These are phyloP conservation scores for Aphis gossypii DNA, from an alignment of 1,140 invertebrate species.

Conservation along the genomic window DNA sequence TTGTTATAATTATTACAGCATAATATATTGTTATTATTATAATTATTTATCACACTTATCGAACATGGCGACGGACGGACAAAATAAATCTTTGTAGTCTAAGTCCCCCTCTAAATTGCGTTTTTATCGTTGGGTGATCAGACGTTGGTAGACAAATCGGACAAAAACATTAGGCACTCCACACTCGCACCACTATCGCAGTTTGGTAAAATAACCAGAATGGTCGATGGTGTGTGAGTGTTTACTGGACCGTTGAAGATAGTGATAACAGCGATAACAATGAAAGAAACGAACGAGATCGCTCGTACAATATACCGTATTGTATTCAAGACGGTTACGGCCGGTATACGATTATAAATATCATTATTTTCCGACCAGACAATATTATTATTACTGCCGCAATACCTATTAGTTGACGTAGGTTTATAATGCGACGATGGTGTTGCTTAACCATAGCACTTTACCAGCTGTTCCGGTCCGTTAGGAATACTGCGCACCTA, in stretches of 20 bases:
- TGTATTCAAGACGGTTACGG: neutral
- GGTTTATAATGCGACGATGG: neutral
- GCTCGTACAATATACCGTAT: neutral
- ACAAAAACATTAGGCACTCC: neutral
- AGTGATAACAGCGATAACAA: neutral
- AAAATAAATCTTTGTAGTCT: no score
- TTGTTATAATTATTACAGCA: neutral
- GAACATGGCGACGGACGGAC: no score
- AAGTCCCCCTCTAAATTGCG: no score
- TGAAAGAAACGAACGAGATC: neutral
- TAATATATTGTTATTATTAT: neutral
- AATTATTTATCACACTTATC: neutral
- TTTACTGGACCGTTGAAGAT: conserved; percentile 26
- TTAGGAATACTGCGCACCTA: neutral
- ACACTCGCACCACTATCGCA: neutral
- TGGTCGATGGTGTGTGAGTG: neutral
- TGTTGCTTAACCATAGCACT: conserved; percentile 21
- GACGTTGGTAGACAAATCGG: neutral
- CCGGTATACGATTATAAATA: neutral
- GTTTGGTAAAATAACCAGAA: neutral
- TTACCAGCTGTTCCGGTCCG: conserved; percentile 13
- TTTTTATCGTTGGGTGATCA: no score
- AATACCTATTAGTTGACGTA: neutral
- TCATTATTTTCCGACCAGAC: neutral
- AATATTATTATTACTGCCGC: neutral